Conservation (phyloP, 1,140 invertebrate genomes). For the Drosophila rufa region DNA sequence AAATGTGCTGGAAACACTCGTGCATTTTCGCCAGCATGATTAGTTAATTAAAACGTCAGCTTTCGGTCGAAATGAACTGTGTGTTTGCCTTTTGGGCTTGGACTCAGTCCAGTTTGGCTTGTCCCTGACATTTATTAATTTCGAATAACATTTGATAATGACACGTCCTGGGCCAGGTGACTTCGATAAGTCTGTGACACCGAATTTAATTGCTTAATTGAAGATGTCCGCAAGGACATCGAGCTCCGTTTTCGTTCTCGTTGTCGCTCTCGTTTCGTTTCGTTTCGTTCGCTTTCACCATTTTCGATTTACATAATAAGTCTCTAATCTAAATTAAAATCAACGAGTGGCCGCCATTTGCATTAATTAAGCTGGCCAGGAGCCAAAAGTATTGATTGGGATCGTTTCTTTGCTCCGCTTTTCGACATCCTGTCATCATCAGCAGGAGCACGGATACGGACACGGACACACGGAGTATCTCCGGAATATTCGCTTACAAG, state of each 20-base stretch:
- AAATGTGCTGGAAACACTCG: constrained; percentile 19
- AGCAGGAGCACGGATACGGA: not conserved
- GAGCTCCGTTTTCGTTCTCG: not conserved
- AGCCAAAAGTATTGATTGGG: constrained; percentile 68
- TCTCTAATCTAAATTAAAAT: constrained; percentile 79
- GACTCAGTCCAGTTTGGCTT: not conserved
- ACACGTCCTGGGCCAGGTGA: constrained; percentile 21
- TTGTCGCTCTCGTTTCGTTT: not conserved
- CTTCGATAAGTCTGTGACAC: constrained; percentile 41
- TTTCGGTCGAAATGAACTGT: constrained; percentile 66
- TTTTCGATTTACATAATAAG: constrained; percentile 74
- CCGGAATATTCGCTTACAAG: constrained; percentile 61
- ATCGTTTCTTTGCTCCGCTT: constrained; percentile 62
- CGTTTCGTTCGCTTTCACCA: constrained; percentile 35
- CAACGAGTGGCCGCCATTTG: constrained; percentile 71
- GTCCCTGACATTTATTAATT: constrained; percentile 69
- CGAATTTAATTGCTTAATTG: constrained; percentile 77
- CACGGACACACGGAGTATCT: too few relatives aligned
- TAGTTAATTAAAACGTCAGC: constrained; percentile 78
- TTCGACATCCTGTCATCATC: constrained; percentile 36
- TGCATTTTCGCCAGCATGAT: constrained; percentile 51
- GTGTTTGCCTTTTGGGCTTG: constrained; percentile 17
- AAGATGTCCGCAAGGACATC: constrained; percentile 19
- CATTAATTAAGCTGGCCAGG: constrained; percentile 70
- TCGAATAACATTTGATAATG: constrained; percentile 51